A percentile compares a stretch with the other conserved stretches of the same genome.
These are phyloP conservation scores for Drosophila tristis DNA, from an alignment of 1,140 invertebrate species.

Conservation along the genomic window DNA sequence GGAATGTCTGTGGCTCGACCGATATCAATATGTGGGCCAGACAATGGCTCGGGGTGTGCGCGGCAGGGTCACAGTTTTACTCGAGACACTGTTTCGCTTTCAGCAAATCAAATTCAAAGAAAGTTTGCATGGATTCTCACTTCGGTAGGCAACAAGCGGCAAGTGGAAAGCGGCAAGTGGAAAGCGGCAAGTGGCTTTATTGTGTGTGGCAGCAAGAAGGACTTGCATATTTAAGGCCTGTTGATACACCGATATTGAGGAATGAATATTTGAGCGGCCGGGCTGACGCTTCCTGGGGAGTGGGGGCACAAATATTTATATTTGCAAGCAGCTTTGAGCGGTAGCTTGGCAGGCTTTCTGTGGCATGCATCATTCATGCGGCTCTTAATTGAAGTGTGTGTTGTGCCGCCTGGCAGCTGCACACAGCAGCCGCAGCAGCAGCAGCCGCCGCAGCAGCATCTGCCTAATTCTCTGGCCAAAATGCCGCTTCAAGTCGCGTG, in stretches of 20 bases:
- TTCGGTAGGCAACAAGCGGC: constrained; percentile 30
- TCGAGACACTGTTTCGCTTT: too few relatives aligned
- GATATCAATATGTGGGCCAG: constrained; percentile 55
- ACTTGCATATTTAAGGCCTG: constrained; percentile 41
- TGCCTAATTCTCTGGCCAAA: constrained; percentile 42
- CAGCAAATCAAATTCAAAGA: constrained; percentile 64
- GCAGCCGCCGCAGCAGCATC: constrained; percentile 10
- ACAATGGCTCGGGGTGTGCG: too few relatives aligned
- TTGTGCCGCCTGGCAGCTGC: constrained; percentile 28
- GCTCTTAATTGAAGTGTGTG: constrained; percentile 42
- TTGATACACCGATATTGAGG: constrained; percentile 58
- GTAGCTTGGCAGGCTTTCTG: not conserved
- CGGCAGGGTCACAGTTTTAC: too few relatives aligned
- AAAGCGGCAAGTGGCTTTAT: too few relatives aligned
- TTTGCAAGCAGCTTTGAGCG: constrained; percentile 6
- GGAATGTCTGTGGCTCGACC: not conserved
- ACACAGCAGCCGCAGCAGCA: constrained; percentile 1
- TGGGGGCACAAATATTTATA: constrained; percentile 27
- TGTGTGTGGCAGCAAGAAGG: not conserved
- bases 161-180: not conserved
- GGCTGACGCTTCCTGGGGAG: not conserved
- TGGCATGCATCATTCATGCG: constrained; percentile 25
- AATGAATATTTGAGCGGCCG: constrained; percentile 69
- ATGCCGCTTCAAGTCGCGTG: constrained; percentile 35
- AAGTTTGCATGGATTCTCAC: constrained; percentile 56